phyloP scores from a whole-genome alignment of 2,888 invertebrate genomes.

The Coelinius sp. region DNA sequence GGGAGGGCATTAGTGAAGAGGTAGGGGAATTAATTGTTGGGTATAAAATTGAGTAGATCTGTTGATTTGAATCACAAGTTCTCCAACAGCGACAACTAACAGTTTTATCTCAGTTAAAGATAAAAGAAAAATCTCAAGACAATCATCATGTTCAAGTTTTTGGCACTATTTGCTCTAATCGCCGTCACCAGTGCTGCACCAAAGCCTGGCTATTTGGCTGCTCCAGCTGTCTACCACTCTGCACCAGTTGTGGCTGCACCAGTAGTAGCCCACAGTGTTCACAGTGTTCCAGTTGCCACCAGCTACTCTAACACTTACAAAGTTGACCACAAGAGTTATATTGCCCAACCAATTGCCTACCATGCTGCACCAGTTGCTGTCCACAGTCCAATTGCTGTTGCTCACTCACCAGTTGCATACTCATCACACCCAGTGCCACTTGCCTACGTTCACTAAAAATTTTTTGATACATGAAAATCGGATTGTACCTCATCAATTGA shows the following conservation, averaged over 20 bases:
- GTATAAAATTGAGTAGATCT: slow-evolving; percentile 54
- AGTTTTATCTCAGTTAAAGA: slow-evolving; percentile 20
- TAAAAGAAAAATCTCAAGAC: slow-evolving; percentile 18
- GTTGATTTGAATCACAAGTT: slow-evolving; percentile 49
- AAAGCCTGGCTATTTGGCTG: slow-evolving; percentile 54
- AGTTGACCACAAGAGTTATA: slow-evolving; percentile 68
- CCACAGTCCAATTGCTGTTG: slow-evolving; percentile 58
- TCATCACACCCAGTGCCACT: slow-evolving; percentile 45
- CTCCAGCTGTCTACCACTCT: slow-evolving; percentile 55
- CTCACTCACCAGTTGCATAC: slow-evolving; percentile 57
- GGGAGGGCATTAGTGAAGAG: not conserved
- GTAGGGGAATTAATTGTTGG: slow-evolving; percentile 15
- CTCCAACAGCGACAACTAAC: slow-evolving; percentile 41
- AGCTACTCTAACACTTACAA: slow-evolving; percentile 79
- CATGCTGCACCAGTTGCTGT: slow-evolving; percentile 59
- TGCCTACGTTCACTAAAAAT: slow-evolving; percentile 4
- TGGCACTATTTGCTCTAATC: slow-evolving; percentile 50
- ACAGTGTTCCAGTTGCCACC: slow-evolving; percentile 75
- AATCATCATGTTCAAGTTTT: slow-evolving; percentile 54
- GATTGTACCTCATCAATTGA: not conserved
- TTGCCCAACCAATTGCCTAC: slow-evolving; percentile 56
- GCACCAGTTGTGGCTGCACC: slow-evolving; percentile 62
- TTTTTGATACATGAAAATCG: not conserved
- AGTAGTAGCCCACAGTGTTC: slow-evolving; percentile 71
- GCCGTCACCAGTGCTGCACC: slow-evolving; percentile 70